Percentiles rank a stretch among this genome's conserved stretches.
phyloP scores from a whole-genome alignment of 2,797 vertebrate genomes.

The Pangasius macronema region DNA sequence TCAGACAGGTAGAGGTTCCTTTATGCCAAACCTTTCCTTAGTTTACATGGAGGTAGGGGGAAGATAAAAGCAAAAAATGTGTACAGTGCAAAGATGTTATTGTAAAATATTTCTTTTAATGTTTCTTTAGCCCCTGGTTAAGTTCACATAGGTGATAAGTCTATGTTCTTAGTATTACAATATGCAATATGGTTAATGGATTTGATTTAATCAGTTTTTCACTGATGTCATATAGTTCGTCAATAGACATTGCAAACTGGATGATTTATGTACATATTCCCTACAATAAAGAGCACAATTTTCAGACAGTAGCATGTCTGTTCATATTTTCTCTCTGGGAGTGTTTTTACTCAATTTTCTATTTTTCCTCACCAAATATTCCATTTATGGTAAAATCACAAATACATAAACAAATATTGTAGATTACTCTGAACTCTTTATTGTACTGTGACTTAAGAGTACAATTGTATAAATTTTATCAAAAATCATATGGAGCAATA shows the following conservation, averaged over 20 bases:
- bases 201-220: slow-evolving; percentile 20
- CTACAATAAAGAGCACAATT: not conserved
- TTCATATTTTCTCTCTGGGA: not conserved
- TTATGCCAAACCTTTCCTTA: slow-evolving; percentile 3
- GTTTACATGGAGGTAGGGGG: not conserved
- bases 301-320: not conserved
- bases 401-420: not conserved
- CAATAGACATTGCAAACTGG: not conserved
- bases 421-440: not conserved
- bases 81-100: slow-evolving; percentile 2
- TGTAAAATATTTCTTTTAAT: not conserved
- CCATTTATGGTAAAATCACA: not conserved
- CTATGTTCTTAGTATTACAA: not conserved
- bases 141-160: slow-evolving; percentile 11
- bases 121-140: slow-evolving; percentile 1
- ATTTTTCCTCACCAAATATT: not conserved
- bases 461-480: not conserved
- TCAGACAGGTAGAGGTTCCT: not conserved
- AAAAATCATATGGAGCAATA: not conserved
- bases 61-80: not conserved
- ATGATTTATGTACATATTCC: slow-evolving; percentile 2
- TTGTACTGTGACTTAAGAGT: not conserved
- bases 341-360: not conserved
- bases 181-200: not conserved
- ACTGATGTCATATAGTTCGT: not conserved